Percentiles rank a stretch among this genome's conserved stretches.
Conservation (phyloP, 2,888 invertebrate species). For the Elysia crispata region DNA sequence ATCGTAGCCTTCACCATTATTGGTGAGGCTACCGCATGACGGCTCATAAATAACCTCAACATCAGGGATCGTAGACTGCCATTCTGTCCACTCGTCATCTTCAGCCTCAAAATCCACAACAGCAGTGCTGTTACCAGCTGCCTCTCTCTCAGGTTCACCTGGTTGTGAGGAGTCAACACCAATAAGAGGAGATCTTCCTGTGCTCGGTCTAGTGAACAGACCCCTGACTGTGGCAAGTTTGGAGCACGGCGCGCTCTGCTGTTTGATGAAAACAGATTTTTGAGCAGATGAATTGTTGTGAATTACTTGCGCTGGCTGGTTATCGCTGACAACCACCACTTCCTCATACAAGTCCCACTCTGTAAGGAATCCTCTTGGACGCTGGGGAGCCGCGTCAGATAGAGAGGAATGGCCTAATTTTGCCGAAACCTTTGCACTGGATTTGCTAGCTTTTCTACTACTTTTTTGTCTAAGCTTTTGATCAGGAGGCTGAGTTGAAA, state of each 20-base stretch:
- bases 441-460: no score
- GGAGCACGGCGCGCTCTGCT: no score
- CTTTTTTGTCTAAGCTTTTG: no score
- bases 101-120: background rate
- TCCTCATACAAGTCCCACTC: constrained; percentile 46
- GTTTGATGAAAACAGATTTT: background rate
- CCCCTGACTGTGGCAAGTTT: background rate
- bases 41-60: constrained; percentile 46
- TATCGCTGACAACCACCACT: constrained; percentile 23
- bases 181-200: background rate
- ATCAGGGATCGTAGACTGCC: constrained; percentile 33
- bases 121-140: background rate
- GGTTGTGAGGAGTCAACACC: background rate
- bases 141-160: background rate
- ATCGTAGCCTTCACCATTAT: background rate
- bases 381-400: no score
- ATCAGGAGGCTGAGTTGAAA: no score
- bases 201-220: background rate
- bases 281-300: background rate
- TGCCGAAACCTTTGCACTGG: no score
- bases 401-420: background rate
- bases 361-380: background rate
- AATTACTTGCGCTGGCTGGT: constrained; percentile 25
- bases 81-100: background rate
- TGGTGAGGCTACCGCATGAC: constrained; percentile 24